phyloP scores from a whole-genome alignment of 2,888 invertebrate genomes.

The Pinctada fucata region DNA sequence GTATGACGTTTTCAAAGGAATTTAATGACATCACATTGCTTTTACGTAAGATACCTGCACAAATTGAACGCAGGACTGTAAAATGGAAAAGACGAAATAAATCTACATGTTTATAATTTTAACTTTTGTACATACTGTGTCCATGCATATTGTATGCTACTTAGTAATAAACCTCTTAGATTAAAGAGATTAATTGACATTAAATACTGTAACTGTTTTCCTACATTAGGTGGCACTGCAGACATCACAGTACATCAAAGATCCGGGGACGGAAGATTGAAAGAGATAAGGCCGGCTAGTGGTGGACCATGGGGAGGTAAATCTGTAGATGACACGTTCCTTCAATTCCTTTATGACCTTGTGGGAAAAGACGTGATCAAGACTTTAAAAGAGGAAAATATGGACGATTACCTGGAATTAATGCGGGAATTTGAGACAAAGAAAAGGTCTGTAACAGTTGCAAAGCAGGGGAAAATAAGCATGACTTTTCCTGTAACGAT shows the following conservation, averaged over 20 bases:
- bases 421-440: conserved; percentile 39
- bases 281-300: conserved; percentile 27
- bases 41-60: too few relatives aligned
- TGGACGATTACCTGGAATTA: conserved; percentile 36
- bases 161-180: too few relatives aligned
- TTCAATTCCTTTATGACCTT: conserved; percentile 13
- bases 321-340: conserved; percentile 30
- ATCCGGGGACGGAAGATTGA: conserved; percentile 18
- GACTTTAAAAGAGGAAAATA: conserved; percentile 5
- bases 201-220: too few relatives aligned
- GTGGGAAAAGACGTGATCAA: conserved; percentile 22
- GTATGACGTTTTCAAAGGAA: too few relatives aligned
- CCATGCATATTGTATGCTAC: too few relatives aligned
- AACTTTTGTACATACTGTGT: too few relatives aligned
- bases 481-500: conserved; percentile 35
- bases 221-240: conserved; percentile 32
- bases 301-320: conserved; percentile 41
- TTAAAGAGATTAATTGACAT: too few relatives aligned
- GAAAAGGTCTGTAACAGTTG: conserved; percentile 23
- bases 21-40: too few relatives aligned
- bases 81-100: too few relatives aligned
- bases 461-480: conserved; percentile 20
- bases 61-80: too few relatives aligned
- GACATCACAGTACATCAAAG: conserved; percentile 39
- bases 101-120: too few relatives aligned